Evolutionary conservation across 2,888 invertebrate species (phyloP).

Genomic region (Drosophila formosana): DNA sequence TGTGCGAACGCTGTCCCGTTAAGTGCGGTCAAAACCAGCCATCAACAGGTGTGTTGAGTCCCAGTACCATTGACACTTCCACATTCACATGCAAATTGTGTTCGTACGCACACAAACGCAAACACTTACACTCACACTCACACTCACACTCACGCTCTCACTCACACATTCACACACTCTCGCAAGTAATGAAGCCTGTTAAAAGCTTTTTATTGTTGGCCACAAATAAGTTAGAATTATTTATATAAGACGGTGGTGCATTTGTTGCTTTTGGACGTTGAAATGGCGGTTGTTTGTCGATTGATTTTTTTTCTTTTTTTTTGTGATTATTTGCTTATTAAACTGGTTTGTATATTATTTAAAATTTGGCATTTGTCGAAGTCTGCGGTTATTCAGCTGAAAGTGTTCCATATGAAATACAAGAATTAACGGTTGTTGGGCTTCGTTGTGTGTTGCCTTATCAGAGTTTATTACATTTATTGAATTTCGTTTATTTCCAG

Average conservation of each 20-base stretch:
- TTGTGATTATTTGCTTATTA: slow-evolving; percentile 25
- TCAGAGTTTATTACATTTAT: slow-evolving; percentile 36
- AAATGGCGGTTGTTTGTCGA: slow-evolving; percentile 27
- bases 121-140: not conserved
- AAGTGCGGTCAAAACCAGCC: slow-evolving; percentile 49
- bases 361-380: slow-evolving; percentile 57
- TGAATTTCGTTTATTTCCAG: slow-evolving; percentile 66
- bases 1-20: slow-evolving; percentile 24
- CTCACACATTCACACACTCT: slow-evolving; percentile 4
- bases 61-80: slow-evolving; percentile 35
- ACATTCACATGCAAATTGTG: slow-evolving; percentile 12
- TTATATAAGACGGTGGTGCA: slow-evolving; percentile 54
- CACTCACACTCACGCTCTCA: slow-evolving; percentile 7
- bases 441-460: slow-evolving; percentile 19
- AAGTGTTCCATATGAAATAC: not conserved
- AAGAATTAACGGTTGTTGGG: not conserved
- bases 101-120: too few relatives aligned
- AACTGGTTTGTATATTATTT: slow-evolving; percentile 35
- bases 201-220: slow-evolving; percentile 49
- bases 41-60: slow-evolving; percentile 71
- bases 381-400: slow-evolving; percentile 36
- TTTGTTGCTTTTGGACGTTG: slow-evolving; percentile 53
- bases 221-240: slow-evolving; percentile 20
- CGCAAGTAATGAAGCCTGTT: not conserved
- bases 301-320: slow-evolving; percentile 5